A percentile compares a stretch with the other conserved stretches of the same genome.
Evolutionary conservation across 2,113 vertebrate species (phyloP).

Genomic region (Sebastes fasciatus): DNA sequence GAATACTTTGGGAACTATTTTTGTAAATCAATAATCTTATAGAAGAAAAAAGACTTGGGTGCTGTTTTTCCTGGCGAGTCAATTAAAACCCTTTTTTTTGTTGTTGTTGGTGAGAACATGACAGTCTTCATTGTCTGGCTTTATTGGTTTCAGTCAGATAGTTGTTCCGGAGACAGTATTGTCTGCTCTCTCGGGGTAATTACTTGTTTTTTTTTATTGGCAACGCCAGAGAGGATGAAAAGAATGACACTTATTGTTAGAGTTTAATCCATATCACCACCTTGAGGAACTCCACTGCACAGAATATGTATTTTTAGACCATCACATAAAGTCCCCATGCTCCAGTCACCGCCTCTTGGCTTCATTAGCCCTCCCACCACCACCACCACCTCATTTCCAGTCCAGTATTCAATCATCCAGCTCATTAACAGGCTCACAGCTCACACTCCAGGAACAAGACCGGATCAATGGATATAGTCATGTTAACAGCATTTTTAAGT

Average conservation of each 20-base stretch:
- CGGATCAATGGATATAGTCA: slow-evolving; percentile 42
- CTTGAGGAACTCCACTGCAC: slow-evolving; percentile 1
- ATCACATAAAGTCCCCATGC: slow-evolving; percentile 1
- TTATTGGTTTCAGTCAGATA: slow-evolving; percentile 49
- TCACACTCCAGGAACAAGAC: slow-evolving; percentile 49
- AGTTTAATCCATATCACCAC: slow-evolving; percentile 25
- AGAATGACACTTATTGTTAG: slow-evolving; percentile 16
- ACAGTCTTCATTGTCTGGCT: slow-evolving; percentile 51
- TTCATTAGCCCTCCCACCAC: slow-evolving; percentile 48
- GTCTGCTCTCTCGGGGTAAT: slow-evolving; percentile 33
- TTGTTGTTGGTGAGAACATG: slow-evolving; percentile 21
- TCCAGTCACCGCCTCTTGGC: slow-evolving; percentile 29
- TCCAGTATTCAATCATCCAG: slow-evolving; percentile 65
- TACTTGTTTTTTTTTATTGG: slow-evolving; percentile 45
- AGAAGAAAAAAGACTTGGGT: not conserved
- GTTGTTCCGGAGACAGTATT: not conserved
- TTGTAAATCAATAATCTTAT: slow-evolving; percentile 25
- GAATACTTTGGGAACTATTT: slow-evolving; percentile 17
- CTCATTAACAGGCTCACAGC: slow-evolving; percentile 63
- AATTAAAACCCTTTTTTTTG: slow-evolving; percentile 23
- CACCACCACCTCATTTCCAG: slow-evolving; percentile 54
- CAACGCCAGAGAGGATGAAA: slow-evolving; percentile 15
- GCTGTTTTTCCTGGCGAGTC: slow-evolving; percentile 24
- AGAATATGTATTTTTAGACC: slow-evolving; percentile 63
- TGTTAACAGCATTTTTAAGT: slow-evolving; percentile 49